Conservation (phyloP, 2,797 vertebrate genomes). For the Chrysolophus pictus region DNA sequence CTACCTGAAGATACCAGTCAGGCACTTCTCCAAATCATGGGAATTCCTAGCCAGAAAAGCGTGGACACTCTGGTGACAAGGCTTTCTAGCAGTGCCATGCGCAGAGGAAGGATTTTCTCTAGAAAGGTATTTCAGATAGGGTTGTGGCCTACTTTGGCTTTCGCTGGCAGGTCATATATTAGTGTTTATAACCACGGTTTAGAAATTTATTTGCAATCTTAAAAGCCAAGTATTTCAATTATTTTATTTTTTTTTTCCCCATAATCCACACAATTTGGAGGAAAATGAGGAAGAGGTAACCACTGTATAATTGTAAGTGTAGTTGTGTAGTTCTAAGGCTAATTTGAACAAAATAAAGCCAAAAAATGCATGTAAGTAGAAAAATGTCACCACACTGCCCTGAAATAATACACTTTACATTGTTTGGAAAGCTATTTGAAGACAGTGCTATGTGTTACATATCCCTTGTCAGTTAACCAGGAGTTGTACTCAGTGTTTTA, state of each 20-base stretch:
- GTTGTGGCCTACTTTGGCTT: neutral
- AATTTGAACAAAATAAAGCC: neutral
- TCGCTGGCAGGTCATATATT: neutral
- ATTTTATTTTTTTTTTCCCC: neutral
- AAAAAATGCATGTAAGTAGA: neutral
- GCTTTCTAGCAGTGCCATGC: neutral
- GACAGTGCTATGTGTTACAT: neutral
- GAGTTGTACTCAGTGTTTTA: neutral
- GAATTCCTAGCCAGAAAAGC: neutral
- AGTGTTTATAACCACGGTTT: neutral
- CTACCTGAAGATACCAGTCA: neutral
- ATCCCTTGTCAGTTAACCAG: neutral
- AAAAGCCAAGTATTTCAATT: neutral
- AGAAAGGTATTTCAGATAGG: neutral
- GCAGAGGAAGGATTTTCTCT: neutral
- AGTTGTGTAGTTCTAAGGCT: neutral
- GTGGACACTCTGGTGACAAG: neutral
- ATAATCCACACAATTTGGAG: neutral
- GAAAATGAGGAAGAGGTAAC: neutral
- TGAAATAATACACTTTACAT: neutral
- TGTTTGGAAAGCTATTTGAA: neutral
- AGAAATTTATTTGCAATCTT: neutral
- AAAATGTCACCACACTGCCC: neutral
- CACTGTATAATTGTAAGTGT: neutral
- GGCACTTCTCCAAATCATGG: rapidly evolving